phyloP scores from a whole-genome alignment of 2,888 invertebrate species.

The Epinotia demarniana region DNA sequence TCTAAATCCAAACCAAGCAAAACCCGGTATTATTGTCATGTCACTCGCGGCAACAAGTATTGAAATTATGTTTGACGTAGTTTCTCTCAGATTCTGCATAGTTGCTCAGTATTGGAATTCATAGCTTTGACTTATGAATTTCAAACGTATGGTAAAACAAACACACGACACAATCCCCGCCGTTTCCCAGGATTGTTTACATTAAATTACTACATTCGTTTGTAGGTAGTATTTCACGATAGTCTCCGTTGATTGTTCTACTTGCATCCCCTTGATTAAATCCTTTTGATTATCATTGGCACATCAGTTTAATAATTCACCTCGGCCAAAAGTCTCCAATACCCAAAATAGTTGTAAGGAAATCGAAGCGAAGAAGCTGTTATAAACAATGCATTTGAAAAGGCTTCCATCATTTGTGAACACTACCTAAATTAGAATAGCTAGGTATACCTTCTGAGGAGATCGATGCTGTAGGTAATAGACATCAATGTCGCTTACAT shows the following conservation, averaged over 20 bases:
- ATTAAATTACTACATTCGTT: slow-evolving; percentile 76
- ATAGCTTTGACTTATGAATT: slow-evolving; percentile 32
- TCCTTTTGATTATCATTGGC: slow-evolving; percentile 50
- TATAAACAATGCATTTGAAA: neutral
- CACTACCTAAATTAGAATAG: neutral
- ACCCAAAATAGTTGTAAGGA: neutral
- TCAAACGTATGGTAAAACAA: slow-evolving; percentile 45
- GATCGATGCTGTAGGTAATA: neutral
- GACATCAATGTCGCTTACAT: neutral
- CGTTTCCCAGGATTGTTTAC: slow-evolving; percentile 76
- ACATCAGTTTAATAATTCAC: neutral
- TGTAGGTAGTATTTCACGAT: slow-evolving; percentile 68
- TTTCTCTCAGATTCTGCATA: slow-evolving; percentile 30
- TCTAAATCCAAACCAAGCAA: slow-evolving; percentile 24
- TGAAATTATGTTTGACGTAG: slow-evolving; percentile 21
- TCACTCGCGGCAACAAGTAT: slow-evolving; percentile 23
- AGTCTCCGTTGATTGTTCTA: slow-evolving; percentile 47
- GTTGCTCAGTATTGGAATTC: slow-evolving; percentile 11
- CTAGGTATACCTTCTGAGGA: neutral
- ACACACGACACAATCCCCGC: slow-evolving; percentile 69
- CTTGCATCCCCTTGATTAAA: slow-evolving; percentile 41
- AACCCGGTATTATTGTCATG: slow-evolving; percentile 28
- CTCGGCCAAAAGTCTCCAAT: neutral
- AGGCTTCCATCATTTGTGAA: neutral
- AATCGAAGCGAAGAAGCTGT: neutral